Percentiles rank a stretch among this genome's conserved stretches.
Evolutionary conservation across 2,888 invertebrate genomes (phyloP).

Genomic region (Netelia fuscicornis): DNA sequence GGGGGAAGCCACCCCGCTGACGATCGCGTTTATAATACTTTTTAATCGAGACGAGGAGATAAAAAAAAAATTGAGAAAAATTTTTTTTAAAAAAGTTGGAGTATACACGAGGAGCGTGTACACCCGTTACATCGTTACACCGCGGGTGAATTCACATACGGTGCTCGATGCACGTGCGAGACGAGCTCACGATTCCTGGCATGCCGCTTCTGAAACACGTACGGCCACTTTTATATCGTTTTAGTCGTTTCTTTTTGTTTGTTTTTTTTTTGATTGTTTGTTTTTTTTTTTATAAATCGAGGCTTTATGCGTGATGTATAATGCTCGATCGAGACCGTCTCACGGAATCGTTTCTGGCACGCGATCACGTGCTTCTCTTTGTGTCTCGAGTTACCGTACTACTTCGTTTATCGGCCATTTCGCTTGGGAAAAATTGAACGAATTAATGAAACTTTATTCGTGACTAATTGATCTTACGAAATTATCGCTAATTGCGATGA

Average conservation of each 20-base stretch:
- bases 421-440: too few species aligned
- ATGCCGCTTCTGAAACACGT: constrained; percentile 52
- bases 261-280: not conserved
- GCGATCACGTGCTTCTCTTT: constrained; percentile 41
- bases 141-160: constrained; percentile 16
- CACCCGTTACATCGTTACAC: constrained; percentile 34
- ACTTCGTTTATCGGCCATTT: not conserved
- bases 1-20: constrained; percentile 40
- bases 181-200: not conserved
- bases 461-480: too few species aligned
- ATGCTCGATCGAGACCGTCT: constrained; percentile 10
- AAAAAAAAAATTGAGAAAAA: too few species aligned
- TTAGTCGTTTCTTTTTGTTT: too few species aligned
- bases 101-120: not conserved
- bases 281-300: constrained; percentile 2
- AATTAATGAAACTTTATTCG: too few species aligned
- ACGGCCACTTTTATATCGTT: not conserved
- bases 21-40: constrained; percentile 33
- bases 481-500: too few species aligned
- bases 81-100: too few species aligned
- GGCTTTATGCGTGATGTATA: not conserved
- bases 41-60: not conserved
- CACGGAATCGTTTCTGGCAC: constrained; percentile 15
- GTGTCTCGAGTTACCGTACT: not conserved
- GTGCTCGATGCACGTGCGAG: constrained; percentile 29